Conservation (phyloP, 2,888 invertebrate species). For the Pristionchus exspectatus region DNA sequence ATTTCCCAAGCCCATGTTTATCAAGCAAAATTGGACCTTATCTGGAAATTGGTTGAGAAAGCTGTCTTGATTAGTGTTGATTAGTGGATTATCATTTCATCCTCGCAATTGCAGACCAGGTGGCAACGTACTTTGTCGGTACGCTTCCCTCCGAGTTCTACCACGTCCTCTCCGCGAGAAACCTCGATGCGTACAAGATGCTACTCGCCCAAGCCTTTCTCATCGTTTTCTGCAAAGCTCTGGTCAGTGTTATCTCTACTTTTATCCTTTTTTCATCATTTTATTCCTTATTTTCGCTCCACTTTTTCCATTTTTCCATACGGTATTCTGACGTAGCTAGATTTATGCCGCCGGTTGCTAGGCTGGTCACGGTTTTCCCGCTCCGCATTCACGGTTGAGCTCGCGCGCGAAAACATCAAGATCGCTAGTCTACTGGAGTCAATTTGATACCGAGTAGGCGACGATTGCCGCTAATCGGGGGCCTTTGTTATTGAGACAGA, state of each 20-base stretch:
- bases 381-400: neutral
- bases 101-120: slow-evolving; percentile 80
- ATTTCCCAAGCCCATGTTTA: no score
- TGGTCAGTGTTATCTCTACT: slow-evolving; percentile 63
- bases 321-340: neutral
- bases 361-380: slow-evolving; percentile 36
- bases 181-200: slow-evolving; percentile 62
- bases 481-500: neutral
- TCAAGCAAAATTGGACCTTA: neutral
- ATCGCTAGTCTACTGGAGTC: neutral
- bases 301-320: slow-evolving; percentile 66
- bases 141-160: slow-evolving; percentile 82
- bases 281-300: slow-evolving; percentile 70
- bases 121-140: slow-evolving; percentile 82
- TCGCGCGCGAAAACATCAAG: neutral
- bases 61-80: neutral
- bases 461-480: neutral
- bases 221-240: slow-evolving; percentile 77
- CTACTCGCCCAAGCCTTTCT: slow-evolving; percentile 78
- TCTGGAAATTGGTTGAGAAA: neutral
- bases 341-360: slow-evolving; percentile 4
- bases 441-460: neutral
- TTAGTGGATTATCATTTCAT: neutral
- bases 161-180: slow-evolving; percentile 80
- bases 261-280: slow-evolving; percentile 61